A percentile compares a stretch with the other conserved stretches of the same genome.
phyloP scores from a whole-genome alignment of 2,797 vertebrate genomes.

The Erethizon dorsatum region DNA sequence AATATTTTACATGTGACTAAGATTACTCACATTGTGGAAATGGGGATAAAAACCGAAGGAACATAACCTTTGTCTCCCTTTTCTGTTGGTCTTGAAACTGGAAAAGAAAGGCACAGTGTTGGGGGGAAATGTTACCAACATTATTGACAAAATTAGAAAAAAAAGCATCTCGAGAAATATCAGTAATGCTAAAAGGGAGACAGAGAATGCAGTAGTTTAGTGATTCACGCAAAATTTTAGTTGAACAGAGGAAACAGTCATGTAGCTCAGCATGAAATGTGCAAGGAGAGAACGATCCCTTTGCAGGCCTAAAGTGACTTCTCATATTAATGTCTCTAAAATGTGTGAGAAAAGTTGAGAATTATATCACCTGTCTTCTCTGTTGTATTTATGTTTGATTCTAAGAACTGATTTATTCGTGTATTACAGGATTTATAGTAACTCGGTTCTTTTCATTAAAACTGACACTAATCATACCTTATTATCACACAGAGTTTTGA shows the following conservation, averaged over 20 bases:
- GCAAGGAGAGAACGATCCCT: constrained; percentile 45
- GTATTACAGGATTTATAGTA: neutral
- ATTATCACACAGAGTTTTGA: neutral
- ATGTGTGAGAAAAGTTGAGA: neutral
- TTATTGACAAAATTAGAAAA: neutral
- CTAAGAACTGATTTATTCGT: neutral
- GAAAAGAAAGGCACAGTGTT: constrained; percentile 73
- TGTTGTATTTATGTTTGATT: constrained; percentile 16
- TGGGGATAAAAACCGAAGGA: constrained; percentile 95
- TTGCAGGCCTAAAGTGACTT: neutral
- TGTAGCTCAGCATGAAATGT: neutral
- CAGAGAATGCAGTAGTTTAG: neutral
- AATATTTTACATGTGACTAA: constrained; percentile 51
- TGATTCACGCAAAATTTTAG: constrained; percentile 14
- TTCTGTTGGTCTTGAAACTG: constrained; percentile 91
- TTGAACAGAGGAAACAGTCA: neutral
- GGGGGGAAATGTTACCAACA: neutral
- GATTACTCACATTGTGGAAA: constrained; percentile 94
- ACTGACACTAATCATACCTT: neutral
- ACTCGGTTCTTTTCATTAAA: constrained; percentile 30
- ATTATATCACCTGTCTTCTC: neutral
- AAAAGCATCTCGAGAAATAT: neutral
- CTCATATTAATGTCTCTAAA: neutral
- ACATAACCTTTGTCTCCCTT: constrained; percentile 93
- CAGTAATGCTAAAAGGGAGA: constrained; percentile 37